These are phyloP conservation scores for Loris lydekkerianus DNA, from an alignment of 2,797 vertebrate species.

Conservation along the genomic window DNA sequence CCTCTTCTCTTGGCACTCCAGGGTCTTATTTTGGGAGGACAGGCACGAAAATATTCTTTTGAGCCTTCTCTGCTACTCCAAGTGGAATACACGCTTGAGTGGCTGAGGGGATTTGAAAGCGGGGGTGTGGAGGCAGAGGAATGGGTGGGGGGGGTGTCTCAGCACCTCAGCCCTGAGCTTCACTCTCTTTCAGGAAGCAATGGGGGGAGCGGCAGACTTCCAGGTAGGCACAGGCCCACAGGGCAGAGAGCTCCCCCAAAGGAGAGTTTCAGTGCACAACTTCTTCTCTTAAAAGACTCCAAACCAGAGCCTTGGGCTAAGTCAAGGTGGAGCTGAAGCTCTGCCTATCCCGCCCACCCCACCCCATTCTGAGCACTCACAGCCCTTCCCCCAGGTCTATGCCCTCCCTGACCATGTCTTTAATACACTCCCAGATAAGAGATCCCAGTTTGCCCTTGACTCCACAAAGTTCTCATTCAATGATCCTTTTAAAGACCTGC, in stretches of 20 bases:
- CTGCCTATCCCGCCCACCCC: no score
- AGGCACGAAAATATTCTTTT: background rate
- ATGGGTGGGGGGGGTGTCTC: background rate
- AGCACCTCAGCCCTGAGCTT: background rate
- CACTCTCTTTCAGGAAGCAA: background rate
- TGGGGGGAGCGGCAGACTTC: background rate
- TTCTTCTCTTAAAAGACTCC: background rate
- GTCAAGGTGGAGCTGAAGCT: background rate
- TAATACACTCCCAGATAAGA: background rate
- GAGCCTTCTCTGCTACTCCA: background rate
- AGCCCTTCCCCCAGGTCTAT: background rate
- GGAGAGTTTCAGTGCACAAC: background rate
- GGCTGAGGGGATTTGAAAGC: background rate
- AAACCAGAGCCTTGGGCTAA: background rate
- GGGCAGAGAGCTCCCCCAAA: background rate
- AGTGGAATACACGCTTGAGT: background rate
- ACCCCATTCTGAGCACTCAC: background rate
- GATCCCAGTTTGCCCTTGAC: background rate
- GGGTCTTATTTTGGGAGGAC: background rate
- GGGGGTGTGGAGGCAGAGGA: background rate
- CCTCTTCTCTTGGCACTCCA: background rate
- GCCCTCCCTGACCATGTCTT: background rate
- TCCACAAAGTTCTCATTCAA: background rate
- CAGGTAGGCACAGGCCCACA: accelerated
- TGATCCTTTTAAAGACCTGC: background rate